phyloP scores from a whole-genome alignment of 2,113 vertebrate species.

The Osmerus mordax region DNA sequence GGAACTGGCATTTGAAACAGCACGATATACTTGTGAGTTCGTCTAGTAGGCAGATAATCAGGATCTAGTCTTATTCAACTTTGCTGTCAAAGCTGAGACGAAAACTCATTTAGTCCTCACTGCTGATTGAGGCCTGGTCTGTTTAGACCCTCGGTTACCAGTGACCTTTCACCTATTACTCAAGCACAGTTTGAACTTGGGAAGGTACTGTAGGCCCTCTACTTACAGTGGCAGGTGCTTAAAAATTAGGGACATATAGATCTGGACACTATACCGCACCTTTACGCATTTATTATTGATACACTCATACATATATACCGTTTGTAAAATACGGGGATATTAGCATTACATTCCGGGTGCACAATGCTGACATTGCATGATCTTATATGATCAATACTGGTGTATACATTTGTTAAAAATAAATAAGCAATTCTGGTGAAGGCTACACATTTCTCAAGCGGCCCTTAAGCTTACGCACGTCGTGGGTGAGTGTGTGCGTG shows the following conservation, averaged over 20 bases:
- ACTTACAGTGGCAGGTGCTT: neutral
- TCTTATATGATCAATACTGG: neutral
- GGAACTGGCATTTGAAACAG: slow-evolving; percentile 62
- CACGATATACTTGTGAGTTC: slow-evolving; percentile 36
- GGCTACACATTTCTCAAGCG: neutral
- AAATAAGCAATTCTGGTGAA: slow-evolving; percentile 8
- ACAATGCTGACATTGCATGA: neutral
- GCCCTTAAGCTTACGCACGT: slow-evolving; percentile 26
- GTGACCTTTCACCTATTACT: no score
- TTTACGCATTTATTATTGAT: no score
- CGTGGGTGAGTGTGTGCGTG: slow-evolving; percentile 13
- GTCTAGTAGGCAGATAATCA: slow-evolving; percentile 11
- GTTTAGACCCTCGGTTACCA: no score
- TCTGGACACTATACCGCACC: no score
- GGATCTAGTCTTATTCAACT: slow-evolving; percentile 14
- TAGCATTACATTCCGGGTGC: no score
- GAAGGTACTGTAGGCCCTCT: neutral
- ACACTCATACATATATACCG: no score
- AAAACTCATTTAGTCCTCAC: no score
- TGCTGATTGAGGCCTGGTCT: no score
- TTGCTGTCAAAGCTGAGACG: neutral
- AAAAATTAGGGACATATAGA: no score
- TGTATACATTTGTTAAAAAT: slow-evolving; percentile 4
- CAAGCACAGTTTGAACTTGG: neutral
- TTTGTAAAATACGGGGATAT: no score